A percentile compares a stretch with the other conserved stretches of the same genome.
Conservation (phyloP, 2,888 invertebrate genomes). For the Plusia festucae region DNA sequence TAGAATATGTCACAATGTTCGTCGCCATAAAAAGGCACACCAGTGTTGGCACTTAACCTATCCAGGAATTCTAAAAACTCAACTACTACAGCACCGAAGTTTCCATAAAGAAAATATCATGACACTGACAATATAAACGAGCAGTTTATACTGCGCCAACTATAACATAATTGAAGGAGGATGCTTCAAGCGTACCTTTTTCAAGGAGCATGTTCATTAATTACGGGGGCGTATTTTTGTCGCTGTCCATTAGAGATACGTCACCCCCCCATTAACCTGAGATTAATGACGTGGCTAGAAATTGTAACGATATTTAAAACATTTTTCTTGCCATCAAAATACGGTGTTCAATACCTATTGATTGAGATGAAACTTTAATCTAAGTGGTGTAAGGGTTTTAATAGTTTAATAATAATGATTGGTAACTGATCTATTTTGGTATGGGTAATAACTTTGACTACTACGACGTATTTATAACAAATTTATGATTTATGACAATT, state of each 20-base stretch:
- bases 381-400: slow-evolving; percentile 23
- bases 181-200: slow-evolving; percentile 51
- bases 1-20: no score
- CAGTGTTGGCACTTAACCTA: neutral
- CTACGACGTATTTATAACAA: no score
- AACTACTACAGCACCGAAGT: neutral
- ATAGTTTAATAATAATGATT: slow-evolving; percentile 16
- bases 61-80: slow-evolving; percentile 11
- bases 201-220: slow-evolving; percentile 76
- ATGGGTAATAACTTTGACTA: neutral
- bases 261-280: slow-evolving; percentile 74
- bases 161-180: slow-evolving; percentile 42
- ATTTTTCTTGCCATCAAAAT: slow-evolving; percentile 42
- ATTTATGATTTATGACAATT: no score
- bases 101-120: neutral
- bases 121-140: slow-evolving; percentile 30
- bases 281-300: slow-evolving; percentile 76
- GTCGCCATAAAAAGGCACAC: no score
- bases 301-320: slow-evolving; percentile 65
- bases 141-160: slow-evolving; percentile 18
- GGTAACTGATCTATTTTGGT: slow-evolving; percentile 25
- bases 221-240: slow-evolving; percentile 81
- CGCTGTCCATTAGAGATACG: slow-evolving; percentile 84
- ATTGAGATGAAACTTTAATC: slow-evolving; percentile 38
- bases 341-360: slow-evolving; percentile 25